Evolutionary conservation across 2,797 vertebrate genomes (phyloP).

Genomic region (Sciurus vulgaris): DNA sequence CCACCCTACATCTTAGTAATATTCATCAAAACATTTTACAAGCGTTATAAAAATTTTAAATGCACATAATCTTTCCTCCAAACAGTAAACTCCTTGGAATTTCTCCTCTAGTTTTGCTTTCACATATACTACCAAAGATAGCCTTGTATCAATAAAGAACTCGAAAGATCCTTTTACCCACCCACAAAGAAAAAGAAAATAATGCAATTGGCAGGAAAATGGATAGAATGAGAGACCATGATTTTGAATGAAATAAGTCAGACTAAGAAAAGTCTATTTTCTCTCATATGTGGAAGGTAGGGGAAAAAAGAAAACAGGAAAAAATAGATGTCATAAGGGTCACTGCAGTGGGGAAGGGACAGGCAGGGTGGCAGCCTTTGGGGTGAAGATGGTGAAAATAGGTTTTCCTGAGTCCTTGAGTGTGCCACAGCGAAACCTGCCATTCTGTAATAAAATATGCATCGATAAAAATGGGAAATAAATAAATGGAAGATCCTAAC

Average conservation of each 20-base stretch:
- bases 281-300: background rate
- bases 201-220: background rate
- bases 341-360: background rate
- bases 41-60: background rate
- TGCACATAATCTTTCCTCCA: background rate
- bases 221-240: background rate
- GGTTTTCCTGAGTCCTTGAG: background rate
- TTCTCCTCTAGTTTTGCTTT: background rate
- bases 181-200: background rate
- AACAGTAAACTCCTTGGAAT: background rate
- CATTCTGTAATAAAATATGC: background rate
- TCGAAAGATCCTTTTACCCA: background rate
- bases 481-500: background rate
- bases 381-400: background rate
- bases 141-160: background rate
- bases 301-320: background rate
- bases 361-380: background rate
- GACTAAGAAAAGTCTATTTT: background rate
- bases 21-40: background rate
- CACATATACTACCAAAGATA: background rate
- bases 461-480: background rate
- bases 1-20: background rate
- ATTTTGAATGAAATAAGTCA: background rate
- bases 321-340: background rate
- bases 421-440: background rate